A percentile compares a stretch with the other conserved stretches of the same genome.
These are phyloP conservation scores for Tachysurus vachellii DNA, from an alignment of 2,113 vertebrate species.

Conservation along the genomic window DNA sequence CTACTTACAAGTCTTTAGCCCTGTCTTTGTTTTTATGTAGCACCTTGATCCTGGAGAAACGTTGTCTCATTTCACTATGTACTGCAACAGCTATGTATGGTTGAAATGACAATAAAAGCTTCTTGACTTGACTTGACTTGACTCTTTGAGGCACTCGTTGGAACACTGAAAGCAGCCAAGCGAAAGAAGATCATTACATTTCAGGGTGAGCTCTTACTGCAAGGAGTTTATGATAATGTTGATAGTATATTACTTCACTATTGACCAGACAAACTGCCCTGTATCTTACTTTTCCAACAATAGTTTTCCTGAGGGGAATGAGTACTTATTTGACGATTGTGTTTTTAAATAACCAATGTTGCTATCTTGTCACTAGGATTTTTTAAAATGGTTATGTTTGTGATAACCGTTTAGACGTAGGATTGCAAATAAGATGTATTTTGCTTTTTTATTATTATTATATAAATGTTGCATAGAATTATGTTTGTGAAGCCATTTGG, in stretches of 20 bases:
- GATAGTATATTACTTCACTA: conserved; percentile 84
- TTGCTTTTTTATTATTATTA: background rate
- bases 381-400: background rate
- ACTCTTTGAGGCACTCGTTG: conserved; percentile 95
- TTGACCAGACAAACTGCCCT: conserved; percentile 57
- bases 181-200: conserved; percentile 82
- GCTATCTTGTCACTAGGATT: conserved; percentile 36
- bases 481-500: background rate
- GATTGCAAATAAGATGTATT: background rate
- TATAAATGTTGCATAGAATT: background rate
- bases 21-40: too few species aligned
- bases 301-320: conserved; percentile 23
- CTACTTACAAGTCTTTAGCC: too few species aligned
- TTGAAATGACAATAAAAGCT: too few species aligned
- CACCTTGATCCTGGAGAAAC: too few species aligned
- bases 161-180: conserved; percentile 92
- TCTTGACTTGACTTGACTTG: too few species aligned
- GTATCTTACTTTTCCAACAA: conserved; percentile 41
- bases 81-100: too few species aligned
- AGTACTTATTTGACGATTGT: background rate
- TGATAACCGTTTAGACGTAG: background rate
- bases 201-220: conserved; percentile 85
- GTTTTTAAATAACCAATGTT: conserved; percentile 41
- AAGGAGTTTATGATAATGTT: conserved; percentile 93
- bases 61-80: too few species aligned